A percentile compares a stretch with the other conserved stretches of the same genome.
Evolutionary conservation across 2,888 invertebrate species (phyloP).

Genomic region (Protodeltote pygarga): DNA sequence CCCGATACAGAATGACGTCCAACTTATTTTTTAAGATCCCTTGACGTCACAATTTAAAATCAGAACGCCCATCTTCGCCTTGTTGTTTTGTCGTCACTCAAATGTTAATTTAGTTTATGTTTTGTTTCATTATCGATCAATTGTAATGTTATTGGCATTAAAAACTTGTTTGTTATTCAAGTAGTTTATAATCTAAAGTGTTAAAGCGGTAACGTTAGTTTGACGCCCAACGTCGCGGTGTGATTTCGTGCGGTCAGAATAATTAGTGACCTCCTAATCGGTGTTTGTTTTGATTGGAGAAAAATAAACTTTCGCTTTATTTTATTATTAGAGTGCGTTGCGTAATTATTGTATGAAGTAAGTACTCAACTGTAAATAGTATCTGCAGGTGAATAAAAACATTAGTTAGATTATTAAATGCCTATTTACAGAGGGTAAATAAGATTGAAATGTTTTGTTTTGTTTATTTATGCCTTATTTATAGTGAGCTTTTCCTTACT

Average conservation of each 20-base stretch:
- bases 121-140: conserved; percentile 56
- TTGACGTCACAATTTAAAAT: conserved; percentile 50
- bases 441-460: too few relatives aligned
- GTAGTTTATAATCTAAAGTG: conserved; percentile 52
- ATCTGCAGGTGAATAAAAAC: too few relatives aligned
- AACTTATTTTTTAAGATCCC: conserved; percentile 41
- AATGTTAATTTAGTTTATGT: conserved; percentile 39
- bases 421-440: too few relatives aligned
- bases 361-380: background rate
- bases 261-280: conserved; percentile 42
- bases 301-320: conserved; percentile 8
- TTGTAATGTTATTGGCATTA: conserved; percentile 58
- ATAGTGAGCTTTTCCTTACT: too few relatives aligned
- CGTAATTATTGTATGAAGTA: background rate
- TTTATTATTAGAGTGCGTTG: conserved; percentile 14
- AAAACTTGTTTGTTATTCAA: conserved; percentile 49
- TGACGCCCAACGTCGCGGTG: conserved; percentile 36
- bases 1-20: conserved; percentile 44
- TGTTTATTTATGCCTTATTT: too few relatives aligned
- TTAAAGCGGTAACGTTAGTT: conserved; percentile 52
- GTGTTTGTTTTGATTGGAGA: conserved; percentile 43
- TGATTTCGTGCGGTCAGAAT: conserved; percentile 40
- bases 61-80: conserved; percentile 12
- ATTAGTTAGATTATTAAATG: too few relatives aligned
- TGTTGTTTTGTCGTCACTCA: conserved; percentile 28